Base-by-base conservation (phyloP, 2,113 vertebrate genomes). In the Amphilophus citrinellus region DNA sequence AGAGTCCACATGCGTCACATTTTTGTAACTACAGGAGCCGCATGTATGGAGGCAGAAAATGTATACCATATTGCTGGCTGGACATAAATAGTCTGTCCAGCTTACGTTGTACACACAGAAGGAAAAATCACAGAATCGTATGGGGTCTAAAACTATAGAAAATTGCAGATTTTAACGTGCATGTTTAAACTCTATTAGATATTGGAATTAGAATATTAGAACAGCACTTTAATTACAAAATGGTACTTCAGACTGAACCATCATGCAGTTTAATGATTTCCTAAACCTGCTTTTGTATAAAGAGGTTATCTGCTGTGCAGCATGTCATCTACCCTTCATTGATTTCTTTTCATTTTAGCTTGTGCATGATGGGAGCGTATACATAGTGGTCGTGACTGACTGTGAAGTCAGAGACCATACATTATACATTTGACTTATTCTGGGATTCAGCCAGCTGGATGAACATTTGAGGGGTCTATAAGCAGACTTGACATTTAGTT, bases 1-100 rank as follows among this genome's bases (percentile, higher is more conserved):
- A 58, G 62, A 61, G 73, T 78, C 73, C 91, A 82, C 83, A 3
- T 89, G 89, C 88, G 87, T 35, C 61, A 89, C 56, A 56, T 68
- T 84, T 84, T 91, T 93, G 61, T 87, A 85, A 78, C 63, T 90
- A 89, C 71, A 61, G 79, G 89, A 79, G 86, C 82, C n/a, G 78
- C 61, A 60, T 61, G 59, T 88, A 57, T 53, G 60, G 59, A 50
- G 62, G 76, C 56, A 83, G 32, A 81, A 83, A 84, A 82, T 71
- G 77, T 32, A 62, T 15, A 39, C 53, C 15, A 42, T 42, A 35
- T 60, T 87, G 60, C 82, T 86, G 53, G 81, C 71, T 61, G 82
- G 42, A 80, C 18, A 53, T 35, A 59, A 76, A 76, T 60, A 56
- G 3, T 15, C 24, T 57, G 18, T 62, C 27, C 24, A 30, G 56